Evolutionary conservation across 2,113 vertebrate species (phyloP).

Genomic region (Thalassoma bifasciatum): DNA sequence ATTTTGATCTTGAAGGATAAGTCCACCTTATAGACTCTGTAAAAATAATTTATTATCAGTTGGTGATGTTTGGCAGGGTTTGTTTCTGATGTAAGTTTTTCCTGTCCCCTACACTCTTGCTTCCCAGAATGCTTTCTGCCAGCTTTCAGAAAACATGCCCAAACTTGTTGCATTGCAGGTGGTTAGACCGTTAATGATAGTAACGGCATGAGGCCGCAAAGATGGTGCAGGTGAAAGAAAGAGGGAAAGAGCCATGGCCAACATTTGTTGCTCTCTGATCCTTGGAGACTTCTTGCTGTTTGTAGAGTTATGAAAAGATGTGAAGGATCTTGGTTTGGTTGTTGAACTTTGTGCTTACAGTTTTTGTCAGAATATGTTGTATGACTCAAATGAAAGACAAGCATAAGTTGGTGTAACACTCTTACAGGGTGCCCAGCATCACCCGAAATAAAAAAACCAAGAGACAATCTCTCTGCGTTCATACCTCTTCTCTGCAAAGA

Average conservation of each 20-base stretch:
- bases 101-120: not conserved
- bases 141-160: slow-evolving; percentile 49
- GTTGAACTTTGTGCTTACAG: no score
- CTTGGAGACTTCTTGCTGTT: not conserved
- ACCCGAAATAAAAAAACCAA: no score
- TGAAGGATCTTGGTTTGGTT: not conserved
- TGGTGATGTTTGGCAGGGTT: slow-evolving; percentile 20
- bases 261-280: slow-evolving; percentile 17
- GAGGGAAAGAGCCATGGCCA: slow-evolving; percentile 18
- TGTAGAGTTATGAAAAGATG: not conserved
- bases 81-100: slow-evolving; percentile 14
- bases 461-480: no score
- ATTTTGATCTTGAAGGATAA: slow-evolving; percentile 44
- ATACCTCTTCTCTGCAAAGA: no score
- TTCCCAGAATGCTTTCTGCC: slow-evolving; percentile 55
- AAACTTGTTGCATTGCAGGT: slow-evolving; percentile 55
- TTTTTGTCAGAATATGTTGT: not conserved
- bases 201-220: slow-evolving; percentile 16
- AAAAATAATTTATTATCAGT: slow-evolving; percentile 22
- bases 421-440: no score
- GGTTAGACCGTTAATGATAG: slow-evolving; percentile 58
- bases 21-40: slow-evolving; percentile 1
- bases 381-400: no score
- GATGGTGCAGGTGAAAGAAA: slow-evolving; percentile 32
- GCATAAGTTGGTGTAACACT: no score